Percentiles rank a stretch among this genome's conserved stretches.
These are phyloP conservation scores for Neofelis nebulosa DNA, from an alignment of 2,113 vertebrate genomes.

Conservation along the genomic window DNA sequence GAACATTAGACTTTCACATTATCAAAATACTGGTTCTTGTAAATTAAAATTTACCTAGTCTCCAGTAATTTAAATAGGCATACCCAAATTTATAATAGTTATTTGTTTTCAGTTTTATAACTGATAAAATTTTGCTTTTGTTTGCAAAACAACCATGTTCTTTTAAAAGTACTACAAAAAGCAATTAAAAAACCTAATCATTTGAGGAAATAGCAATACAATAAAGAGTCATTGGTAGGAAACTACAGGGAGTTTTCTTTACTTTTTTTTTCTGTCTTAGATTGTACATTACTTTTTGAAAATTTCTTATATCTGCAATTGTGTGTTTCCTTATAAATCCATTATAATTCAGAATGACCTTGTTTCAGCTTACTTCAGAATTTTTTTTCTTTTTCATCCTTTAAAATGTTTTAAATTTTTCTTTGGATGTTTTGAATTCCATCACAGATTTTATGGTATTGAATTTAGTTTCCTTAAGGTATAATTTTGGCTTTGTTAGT, in stretches of 20 bases:
- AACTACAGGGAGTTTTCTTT: background rate
- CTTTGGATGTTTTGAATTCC: background rate
- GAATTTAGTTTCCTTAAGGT: background rate
- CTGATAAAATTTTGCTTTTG: background rate
- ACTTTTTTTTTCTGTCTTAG: constrained; percentile 22
- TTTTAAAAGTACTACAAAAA: background rate
- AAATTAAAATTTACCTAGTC: constrained; percentile 6
- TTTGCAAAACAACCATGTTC: background rate
- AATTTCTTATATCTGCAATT: background rate
- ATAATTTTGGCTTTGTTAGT: background rate
- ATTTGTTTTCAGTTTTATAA: background rate
- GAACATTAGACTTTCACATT: background rate
- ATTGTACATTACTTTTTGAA: background rate
- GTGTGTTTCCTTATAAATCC: background rate
- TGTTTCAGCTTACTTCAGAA: background rate
- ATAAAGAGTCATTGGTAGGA: background rate
- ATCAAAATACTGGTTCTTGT: background rate
- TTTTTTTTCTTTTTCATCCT: background rate
- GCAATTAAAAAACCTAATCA: background rate
- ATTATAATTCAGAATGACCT: background rate
- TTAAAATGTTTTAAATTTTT: background rate
- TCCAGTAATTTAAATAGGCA: background rate
- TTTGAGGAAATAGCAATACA: background rate
- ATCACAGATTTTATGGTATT: background rate
- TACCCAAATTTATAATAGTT: background rate